A percentile compares a stretch with the other conserved stretches of the same genome.
Conservation (phyloP, 2,797 vertebrate species). For the Prionace glauca region DNA sequence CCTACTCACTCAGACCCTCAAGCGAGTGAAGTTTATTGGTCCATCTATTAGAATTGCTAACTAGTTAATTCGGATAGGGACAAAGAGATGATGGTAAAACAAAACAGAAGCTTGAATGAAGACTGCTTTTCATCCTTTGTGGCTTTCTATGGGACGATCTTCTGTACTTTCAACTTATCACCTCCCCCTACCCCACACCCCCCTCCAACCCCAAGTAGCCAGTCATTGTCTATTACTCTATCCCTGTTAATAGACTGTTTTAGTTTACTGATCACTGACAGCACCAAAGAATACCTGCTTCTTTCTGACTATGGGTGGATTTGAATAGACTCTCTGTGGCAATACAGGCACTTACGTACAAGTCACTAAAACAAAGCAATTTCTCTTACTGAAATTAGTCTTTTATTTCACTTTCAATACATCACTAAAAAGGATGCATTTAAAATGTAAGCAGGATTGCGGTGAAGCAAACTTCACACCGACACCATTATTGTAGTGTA, state of each 20-base stretch:
- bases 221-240: conserved; percentile 7
- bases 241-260: conserved; percentile 23
- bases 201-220: not conserved
- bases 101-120: conserved; percentile 4
- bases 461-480: not conserved
- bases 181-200: not conserved
- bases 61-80: conserved; percentile 39
- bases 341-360: not conserved
- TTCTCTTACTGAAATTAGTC: conserved; percentile 3
- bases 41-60: conserved; percentile 57
- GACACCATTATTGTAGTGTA: not conserved
- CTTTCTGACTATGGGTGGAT: not conserved
- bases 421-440: not conserved
- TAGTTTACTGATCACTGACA: conserved; percentile 8
- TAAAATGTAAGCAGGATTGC: not conserved
- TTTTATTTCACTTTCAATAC: not conserved
- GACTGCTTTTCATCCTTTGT: conserved; percentile 30
- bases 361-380: conserved; percentile 3
- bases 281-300: conserved; percentile 22
- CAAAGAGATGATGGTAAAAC: conserved; percentile 27
- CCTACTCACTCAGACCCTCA: conserved; percentile 50
- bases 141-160: not conserved
- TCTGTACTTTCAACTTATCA: conserved; percentile 1
- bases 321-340: conserved; percentile 5
- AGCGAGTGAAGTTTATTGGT: conserved; percentile 55